phyloP scores from a whole-genome alignment of 2,888 invertebrate species.

The Drosophila seclusa region DNA sequence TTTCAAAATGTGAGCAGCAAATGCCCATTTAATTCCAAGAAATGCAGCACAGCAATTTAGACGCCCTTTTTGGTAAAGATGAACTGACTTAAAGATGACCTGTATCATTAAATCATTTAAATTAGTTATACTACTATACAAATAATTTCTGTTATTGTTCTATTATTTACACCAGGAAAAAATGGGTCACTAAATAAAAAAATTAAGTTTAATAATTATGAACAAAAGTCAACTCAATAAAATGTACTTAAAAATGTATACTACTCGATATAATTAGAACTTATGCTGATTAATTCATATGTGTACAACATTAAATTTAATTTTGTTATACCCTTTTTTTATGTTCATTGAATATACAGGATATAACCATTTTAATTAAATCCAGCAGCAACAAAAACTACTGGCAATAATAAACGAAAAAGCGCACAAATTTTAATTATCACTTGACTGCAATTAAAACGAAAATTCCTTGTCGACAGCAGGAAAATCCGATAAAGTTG shows the following conservation, averaged over 20 bases:
- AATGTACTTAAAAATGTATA: neutral
- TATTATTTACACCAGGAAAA: neutral
- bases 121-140: neutral
- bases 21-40: slow-evolving; percentile 1
- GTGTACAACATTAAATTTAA: fast-evolving
- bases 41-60: slow-evolving; percentile 1
- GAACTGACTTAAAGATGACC: neutral
- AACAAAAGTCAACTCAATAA: neutral
- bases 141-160: neutral
- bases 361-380: slow-evolving; percentile 67
- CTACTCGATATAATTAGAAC: neutral
- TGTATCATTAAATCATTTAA: neutral
- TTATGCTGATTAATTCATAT: neutral
- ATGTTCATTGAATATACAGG: neutral
- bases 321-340: neutral
- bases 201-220: too few relatives aligned
- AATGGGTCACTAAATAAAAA: neutral
- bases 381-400: slow-evolving; percentile 31
- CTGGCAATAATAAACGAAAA: slow-evolving; percentile 8
- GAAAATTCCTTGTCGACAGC: slow-evolving; percentile 44
- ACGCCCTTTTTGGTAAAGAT: slow-evolving; percentile 9
- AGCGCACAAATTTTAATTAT: slow-evolving; percentile 45
- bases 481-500: slow-evolving; percentile 49
- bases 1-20: slow-evolving; percentile 4
- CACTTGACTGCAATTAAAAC: slow-evolving; percentile 57